Conservation (phyloP, 2,888 invertebrate species). For the Lithophane ornitopus region DNA sequence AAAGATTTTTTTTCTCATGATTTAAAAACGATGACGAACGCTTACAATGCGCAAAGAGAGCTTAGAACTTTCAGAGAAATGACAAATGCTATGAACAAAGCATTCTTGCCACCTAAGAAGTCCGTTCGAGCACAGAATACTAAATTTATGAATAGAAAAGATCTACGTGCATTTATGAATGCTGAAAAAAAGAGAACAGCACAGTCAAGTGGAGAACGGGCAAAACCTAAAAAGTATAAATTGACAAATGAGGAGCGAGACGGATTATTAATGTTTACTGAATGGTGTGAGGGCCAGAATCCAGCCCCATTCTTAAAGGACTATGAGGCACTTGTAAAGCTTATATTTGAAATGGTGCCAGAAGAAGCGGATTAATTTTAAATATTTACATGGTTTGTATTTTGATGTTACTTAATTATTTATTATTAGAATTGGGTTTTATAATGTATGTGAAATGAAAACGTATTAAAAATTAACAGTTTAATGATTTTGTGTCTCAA, state of each 20-base stretch:
- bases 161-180: constrained; percentile 72
- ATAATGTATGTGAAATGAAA: not conserved
- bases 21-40: constrained; percentile 85
- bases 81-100: constrained; percentile 87
- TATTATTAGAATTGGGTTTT: constrained; percentile 7
- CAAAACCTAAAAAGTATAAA: constrained; percentile 76
- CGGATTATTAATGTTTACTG: constrained; percentile 82
- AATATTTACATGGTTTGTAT: constrained; percentile 64
- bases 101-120: constrained; percentile 82
- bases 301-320: constrained; percentile 81
- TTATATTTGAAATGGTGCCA: constrained; percentile 77
- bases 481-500: not conserved
- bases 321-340: constrained; percentile 81
- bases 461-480: constrained; percentile 22
- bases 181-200: constrained; percentile 74
- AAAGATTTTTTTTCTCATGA: constrained; percentile 86
- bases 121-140: constrained; percentile 78
- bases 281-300: constrained; percentile 86
- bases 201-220: constrained; percentile 68
- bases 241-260: constrained; percentile 81
- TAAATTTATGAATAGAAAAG: constrained; percentile 83
- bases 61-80: constrained; percentile 84
- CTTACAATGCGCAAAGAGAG: constrained; percentile 84
- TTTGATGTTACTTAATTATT: constrained; percentile 17
- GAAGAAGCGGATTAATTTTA: constrained; percentile 13